phyloP scores from a whole-genome alignment of 1,140 invertebrate genomes.

The Diorhabda elongata region DNA sequence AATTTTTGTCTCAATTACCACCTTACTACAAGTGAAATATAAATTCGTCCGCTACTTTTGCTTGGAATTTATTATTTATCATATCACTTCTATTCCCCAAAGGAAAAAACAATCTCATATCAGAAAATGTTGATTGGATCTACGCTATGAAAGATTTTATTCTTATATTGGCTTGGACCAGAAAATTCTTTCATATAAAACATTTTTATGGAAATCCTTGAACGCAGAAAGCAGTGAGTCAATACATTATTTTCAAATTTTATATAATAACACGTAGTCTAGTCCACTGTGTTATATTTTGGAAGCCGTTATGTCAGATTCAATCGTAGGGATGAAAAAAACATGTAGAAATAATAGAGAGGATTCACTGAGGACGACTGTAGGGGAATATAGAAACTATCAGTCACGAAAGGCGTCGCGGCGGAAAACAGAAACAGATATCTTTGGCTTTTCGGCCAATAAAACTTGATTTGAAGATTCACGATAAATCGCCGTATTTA shows the following conservation, averaged over 20 bases:
- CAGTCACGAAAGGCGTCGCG: conserved; percentile 25
- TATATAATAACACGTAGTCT: background rate
- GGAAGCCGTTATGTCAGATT: background rate
- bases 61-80: no score
- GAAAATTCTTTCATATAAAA: conserved; percentile 16
- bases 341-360: background rate
- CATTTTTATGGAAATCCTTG: no score
- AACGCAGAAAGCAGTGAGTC: no score
- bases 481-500: conserved; percentile 41
- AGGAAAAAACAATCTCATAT: conserved; percentile 23
- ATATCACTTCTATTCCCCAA: no score
- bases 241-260: no score
- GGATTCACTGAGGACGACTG: conserved; percentile 12
- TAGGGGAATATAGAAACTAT: conserved; percentile 36
- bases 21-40: no score
- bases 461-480: conserved; percentile 45
- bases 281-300: background rate
- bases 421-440: conserved; percentile 39
- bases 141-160: conserved; percentile 41
- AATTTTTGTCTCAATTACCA: no score
- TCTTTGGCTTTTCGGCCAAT: conserved; percentile 45
- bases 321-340: background rate
- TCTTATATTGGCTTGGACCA: conserved; percentile 30
- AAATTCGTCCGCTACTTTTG: no score
- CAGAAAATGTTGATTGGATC: conserved; percentile 44